Conservation (phyloP, 2,797 vertebrate genomes). For the Lacerta agilis region DNA sequence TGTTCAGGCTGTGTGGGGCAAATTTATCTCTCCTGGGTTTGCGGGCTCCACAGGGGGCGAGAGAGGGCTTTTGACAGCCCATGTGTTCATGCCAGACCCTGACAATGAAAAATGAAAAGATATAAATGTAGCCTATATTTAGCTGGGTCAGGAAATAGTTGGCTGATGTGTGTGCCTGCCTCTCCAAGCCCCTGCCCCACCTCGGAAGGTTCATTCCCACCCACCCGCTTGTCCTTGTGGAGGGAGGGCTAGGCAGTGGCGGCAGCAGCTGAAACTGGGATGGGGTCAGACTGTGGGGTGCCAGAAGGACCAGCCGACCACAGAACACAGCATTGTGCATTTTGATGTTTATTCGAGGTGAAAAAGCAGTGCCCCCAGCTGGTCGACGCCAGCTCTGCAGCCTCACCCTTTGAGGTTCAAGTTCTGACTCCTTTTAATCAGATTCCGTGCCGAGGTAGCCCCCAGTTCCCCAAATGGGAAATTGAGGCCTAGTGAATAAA, state of each 20-base stretch:
- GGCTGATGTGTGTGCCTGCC: not conserved
- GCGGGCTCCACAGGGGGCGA: too few relatives aligned
- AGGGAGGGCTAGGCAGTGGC: not conserved
- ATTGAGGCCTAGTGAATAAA: too few relatives aligned
- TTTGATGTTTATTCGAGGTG: not conserved
- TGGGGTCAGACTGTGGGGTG: not conserved
- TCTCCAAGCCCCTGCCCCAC: not conserved
- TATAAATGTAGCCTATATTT: not conserved
- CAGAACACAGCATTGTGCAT: not conserved
- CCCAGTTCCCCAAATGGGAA: too few relatives aligned
- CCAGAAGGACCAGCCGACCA: not conserved
- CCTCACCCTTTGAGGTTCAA: too few relatives aligned
- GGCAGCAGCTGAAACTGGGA: not conserved
- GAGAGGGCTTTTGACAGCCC: too few relatives aligned
- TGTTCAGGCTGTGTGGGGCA: not conserved
- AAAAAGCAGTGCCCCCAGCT: not conserved
- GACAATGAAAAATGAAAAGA: not conserved
- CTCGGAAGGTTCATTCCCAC: not conserved
- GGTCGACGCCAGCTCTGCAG: not conserved
- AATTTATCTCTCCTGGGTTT: not conserved
- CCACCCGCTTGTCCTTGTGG: not conserved
- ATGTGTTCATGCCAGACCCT: not conserved
- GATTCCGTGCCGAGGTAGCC: too few relatives aligned
- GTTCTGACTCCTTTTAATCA: too few relatives aligned
- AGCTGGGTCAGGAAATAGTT: slow-evolving; percentile 29